Evolutionary conservation across 2,888 invertebrate species (phyloP), one percentile per base, ranked within the genome.

Genomic region (Caenorhabditis wallacei): DNA sequence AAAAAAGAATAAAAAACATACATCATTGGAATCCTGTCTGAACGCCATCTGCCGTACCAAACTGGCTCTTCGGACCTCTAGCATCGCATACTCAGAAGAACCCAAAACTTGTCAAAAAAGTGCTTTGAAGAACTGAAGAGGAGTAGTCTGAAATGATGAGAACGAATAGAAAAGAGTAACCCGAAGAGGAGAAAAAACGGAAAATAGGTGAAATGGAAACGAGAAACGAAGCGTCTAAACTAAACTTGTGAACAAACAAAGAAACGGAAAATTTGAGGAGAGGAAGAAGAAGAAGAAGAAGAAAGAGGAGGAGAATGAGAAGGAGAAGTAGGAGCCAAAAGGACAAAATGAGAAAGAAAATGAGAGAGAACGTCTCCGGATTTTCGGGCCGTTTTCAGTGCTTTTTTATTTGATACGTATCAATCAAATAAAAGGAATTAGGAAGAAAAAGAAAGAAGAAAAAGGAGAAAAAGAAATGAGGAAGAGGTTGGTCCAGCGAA

Each of bases 1-100:
- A 11, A 40, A 40, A 40, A 40, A 40, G 10, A n/a, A n/a, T 40
- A 10, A 16, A 48, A 22, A 74, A 72, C 71, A 75, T 54, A 86
- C 86, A 68, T 86, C 86, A 54, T 85, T 85, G 72, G 86, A 86
- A 57, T 86, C 86, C 79, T 86, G 86, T 68, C 86, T 71, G 69
- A 86, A 86, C 54, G 86, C 86, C 86, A 87, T 87, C 70, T 87
- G 87, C 66, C 87, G 76, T 26, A 84, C 84, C 72, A 86, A 78
- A 80, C 85, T 86, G 43, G 85, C 64, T 78, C 86, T 64, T 30
- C 85, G 85, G 48, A 86, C 85, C 40, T 84, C 86, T 85, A 86
- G 75, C 86, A 86, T 86, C 35, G 72, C 81, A 81, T 81, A 75
- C 30, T 75, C 66, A 22, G 43, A 51, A 46, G 26, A 37, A 43